Base-by-base conservation (phyloP, 2,888 invertebrate genomes). In the Rotaria socialis region DNA sequence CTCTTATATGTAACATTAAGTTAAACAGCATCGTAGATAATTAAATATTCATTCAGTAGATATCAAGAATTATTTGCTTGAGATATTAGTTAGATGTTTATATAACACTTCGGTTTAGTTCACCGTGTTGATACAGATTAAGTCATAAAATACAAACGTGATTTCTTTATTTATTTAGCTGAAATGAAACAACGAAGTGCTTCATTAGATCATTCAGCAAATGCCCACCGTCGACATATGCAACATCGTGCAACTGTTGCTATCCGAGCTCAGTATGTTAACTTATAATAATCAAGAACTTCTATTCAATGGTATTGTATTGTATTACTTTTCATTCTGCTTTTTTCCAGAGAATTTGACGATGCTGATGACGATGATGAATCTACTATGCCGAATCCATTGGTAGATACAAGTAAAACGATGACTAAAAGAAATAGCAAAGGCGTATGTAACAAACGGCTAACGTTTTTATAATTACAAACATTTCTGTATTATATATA, bases 121-220 rank as follows among this genome's bases (percentile, higher is more conserved):
- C 35, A 35, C 2, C 35, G 35, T 35, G 35, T 35, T 35, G 35
- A 35, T 35, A 35, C 35, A 35, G 35, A 35, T 35, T 35, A 35
- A 35, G 35, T 35, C 35, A 35, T 35, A 35, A 35, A 2, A 35
- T 35, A 35, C 35, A 35, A 35, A 35, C 35, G 35, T 35, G 35
- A 35, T 35, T 35, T 35, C 35, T 35, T 35, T 35, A 35, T 35
- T 35, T 8, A 43, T 80, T 80, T 80, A 80, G 80, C 80, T 24
- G 80, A 80, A 80, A 80, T 80, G 80, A 80, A 80, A 47, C 43
- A 43, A 47, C 80, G 80, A 47, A 47, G 47, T n/a, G 80, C 80
- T n/a, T 80, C 80, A 47, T 80, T 80, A 80, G 80, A 80, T 80
- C 80, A 80, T 80, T 22, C 47, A 47, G 43, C 80, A 47, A 16